These are phyloP conservation scores for Urocitellus parryii DNA, from an alignment of 2,113 vertebrate genomes.

Conservation along the genomic window DNA sequence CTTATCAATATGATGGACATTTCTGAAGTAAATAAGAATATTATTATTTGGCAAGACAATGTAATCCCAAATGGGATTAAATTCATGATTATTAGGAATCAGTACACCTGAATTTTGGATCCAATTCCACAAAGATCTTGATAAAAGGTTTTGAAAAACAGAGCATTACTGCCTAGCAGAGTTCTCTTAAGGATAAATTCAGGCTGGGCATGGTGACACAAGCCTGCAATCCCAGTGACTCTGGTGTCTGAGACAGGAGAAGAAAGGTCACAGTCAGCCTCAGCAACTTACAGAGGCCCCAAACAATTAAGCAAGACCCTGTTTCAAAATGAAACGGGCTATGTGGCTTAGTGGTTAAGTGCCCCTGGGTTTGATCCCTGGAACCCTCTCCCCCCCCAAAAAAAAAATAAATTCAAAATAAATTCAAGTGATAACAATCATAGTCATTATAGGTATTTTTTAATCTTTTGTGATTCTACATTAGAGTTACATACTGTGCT, in stretches of 20 bases:
- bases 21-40: background rate
- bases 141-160: background rate
- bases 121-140: background rate
- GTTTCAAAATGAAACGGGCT: too few species aligned
- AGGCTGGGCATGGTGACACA: too few species aligned
- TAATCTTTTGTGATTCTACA: background rate
- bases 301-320: too few species aligned
- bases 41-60: background rate
- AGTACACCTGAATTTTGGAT: background rate
- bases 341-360: too few species aligned
- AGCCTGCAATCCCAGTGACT: too few species aligned
- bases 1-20: background rate
- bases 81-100: background rate
- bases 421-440: background rate
- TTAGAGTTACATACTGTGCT: background rate
- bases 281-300: too few species aligned
- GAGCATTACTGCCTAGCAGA: background rate
- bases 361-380: too few species aligned
- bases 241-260: too few species aligned
- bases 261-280: too few species aligned
- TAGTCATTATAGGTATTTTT: background rate
- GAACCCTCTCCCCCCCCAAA: too few species aligned
- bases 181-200: background rate
- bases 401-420: background rate
- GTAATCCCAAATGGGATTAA: background rate